phyloP scores from a whole-genome alignment of 2,797 vertebrate genomes.

The Podargus strigoides region DNA sequence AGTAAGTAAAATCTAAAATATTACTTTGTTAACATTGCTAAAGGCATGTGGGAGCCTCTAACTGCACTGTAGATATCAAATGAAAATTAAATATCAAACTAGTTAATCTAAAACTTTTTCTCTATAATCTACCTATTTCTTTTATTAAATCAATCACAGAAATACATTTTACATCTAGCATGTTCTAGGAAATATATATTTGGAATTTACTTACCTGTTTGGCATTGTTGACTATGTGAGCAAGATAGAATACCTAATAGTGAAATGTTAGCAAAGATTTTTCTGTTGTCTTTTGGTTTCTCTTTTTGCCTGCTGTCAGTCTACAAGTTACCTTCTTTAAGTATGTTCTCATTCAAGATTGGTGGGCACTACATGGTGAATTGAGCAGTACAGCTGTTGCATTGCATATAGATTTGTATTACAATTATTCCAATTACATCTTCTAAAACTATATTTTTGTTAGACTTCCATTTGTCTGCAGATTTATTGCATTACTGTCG shows the following conservation, averaged over 20 bases:
- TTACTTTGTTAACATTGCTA: neutral
- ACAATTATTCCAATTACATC: neutral
- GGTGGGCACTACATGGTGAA: neutral
- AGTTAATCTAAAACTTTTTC: neutral
- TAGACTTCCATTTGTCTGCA: neutral
- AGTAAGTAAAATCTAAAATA: neutral
- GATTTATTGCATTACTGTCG: neutral
- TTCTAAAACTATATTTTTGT: neutral
- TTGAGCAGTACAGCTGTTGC: neutral
- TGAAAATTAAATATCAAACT: neutral
- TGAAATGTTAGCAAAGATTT: neutral
- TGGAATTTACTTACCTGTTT: neutral
- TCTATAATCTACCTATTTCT: neutral
- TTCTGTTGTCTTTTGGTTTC: neutral
- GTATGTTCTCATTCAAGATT: neutral
- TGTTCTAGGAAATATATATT: neutral
- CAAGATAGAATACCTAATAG: neutral
- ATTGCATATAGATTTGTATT: neutral
- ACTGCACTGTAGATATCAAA: neutral
- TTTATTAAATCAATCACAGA: neutral
- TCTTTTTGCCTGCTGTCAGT: neutral
- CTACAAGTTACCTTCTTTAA: neutral
- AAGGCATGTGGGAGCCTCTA: neutral
- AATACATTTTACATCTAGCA: neutral
- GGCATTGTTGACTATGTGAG: neutral